Conservation (phyloP, 2,113 vertebrate species). For the Polyodon spathula region DNA sequence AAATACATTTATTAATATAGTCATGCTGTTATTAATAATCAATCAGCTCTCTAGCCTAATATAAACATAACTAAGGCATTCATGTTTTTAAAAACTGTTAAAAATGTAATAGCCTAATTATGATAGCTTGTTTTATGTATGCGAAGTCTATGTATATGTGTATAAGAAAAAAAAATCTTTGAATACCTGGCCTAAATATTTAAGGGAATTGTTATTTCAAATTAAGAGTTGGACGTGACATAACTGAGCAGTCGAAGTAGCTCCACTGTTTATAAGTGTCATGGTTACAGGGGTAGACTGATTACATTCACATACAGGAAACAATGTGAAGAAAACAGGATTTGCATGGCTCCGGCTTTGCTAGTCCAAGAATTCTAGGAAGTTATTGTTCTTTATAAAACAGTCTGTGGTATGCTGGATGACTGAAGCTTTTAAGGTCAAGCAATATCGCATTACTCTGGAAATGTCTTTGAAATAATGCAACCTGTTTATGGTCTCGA, state of each 20-base stretch:
- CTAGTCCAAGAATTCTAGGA: conserved; percentile 78
- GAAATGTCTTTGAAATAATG: conserved; percentile 61
- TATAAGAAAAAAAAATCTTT: too few relatives aligned
- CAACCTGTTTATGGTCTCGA: conserved; percentile 11
- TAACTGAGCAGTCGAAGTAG: neutral
- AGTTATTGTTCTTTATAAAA: conserved; percentile 78
- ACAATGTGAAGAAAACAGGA: conserved; percentile 79
- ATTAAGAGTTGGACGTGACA: too few relatives aligned
- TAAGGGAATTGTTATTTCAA: too few relatives aligned
- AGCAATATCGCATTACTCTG: conserved; percentile 47
- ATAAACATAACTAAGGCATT: too few relatives aligned
- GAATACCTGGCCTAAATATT: too few relatives aligned
- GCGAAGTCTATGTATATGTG: too few relatives aligned
- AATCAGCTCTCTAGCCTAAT: too few relatives aligned
- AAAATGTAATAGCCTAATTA: too few relatives aligned
- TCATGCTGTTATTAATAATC: too few relatives aligned
- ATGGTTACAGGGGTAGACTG: conserved; percentile 68
- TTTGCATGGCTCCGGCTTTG: conserved; percentile 72
- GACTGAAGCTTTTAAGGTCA: conserved; percentile 76
- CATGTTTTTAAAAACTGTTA: too few relatives aligned
- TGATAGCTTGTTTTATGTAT: too few relatives aligned
- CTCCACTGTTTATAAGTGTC: conserved; percentile 51
- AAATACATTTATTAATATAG: too few relatives aligned
- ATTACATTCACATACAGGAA: conserved; percentile 76
- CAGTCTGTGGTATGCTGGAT: conserved; percentile 68